A percentile compares a stretch with the other conserved stretches of the same genome.
These are phyloP conservation scores for Thymelicus lineola DNA, from an alignment of 2,888 invertebrate species.

Conservation along the genomic window DNA sequence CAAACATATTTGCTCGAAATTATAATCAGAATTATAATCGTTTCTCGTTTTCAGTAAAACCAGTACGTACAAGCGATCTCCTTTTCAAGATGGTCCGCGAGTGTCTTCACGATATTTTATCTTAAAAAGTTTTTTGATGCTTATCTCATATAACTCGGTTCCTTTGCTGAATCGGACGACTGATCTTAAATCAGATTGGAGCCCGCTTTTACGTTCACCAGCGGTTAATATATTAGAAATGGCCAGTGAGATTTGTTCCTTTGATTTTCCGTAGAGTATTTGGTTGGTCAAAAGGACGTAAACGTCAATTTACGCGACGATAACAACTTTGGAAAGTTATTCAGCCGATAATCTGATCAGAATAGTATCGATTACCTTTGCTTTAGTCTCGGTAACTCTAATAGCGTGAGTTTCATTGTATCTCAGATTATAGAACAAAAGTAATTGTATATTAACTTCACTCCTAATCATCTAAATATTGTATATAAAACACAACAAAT, in stretches of 20 bases:
- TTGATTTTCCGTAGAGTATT: constrained; percentile 30
- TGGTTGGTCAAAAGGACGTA: constrained; percentile 12
- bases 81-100: constrained; percentile 21
- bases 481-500: no score
- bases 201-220: constrained; percentile 34
- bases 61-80: not conserved
- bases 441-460: no score
- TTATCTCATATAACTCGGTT: constrained; percentile 35
- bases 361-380: no score
- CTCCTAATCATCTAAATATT: no score
- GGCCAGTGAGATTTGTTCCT: constrained; percentile 31
- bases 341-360: no score
- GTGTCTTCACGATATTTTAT: constrained; percentile 32
- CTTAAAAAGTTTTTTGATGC: constrained; percentile 37
- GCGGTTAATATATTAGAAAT: constrained; percentile 34
- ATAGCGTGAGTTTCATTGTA: no score
- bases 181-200: constrained; percentile 34
- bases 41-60: constrained; percentile 5
- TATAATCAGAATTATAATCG: not conserved
- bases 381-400: no score
- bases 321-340: no score
- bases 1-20: not conserved
- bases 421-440: no score
- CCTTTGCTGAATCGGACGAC: constrained; percentile 32
- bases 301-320: not conserved